Conservation (phyloP, 2,113 vertebrate species). For the Theristicus caerulescens region DNA sequence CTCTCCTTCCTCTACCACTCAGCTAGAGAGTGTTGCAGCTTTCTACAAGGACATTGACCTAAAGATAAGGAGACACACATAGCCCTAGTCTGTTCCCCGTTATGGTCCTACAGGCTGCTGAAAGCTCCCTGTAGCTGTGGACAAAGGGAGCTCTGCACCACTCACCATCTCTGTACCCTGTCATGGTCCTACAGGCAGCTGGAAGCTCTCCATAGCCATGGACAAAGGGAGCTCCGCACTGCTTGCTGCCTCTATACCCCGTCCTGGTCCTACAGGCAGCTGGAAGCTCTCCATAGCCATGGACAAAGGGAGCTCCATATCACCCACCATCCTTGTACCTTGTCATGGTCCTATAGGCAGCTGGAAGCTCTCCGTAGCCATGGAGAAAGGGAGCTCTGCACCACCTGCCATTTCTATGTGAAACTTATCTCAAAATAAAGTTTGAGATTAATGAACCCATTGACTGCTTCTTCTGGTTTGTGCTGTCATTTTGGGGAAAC, state of each 20-base stretch:
- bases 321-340: too few relatives aligned
- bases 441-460: not conserved
- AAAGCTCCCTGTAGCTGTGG: not conserved
- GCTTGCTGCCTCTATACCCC: not conserved
- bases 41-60: not conserved
- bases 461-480: not conserved
- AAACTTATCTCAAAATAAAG: not conserved
- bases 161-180: not conserved
- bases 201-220: not conserved
- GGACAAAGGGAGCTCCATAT: too few relatives aligned
- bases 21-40: not conserved
- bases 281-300: too few relatives aligned
- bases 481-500: not conserved
- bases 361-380: not conserved
- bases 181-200: not conserved
- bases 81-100: too few relatives aligned
- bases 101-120: not conserved
- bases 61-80: not conserved
- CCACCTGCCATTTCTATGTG: not conserved
- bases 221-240: not conserved
- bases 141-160: not conserved
- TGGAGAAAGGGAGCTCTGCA: not conserved
- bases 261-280: too few relatives aligned
- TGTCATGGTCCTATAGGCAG: not conserved
- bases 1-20: not conserved